A percentile compares a stretch with the other conserved stretches of the same genome.
phyloP scores from a whole-genome alignment of 1,140 invertebrate species.

The Zaprionus taronus region DNA sequence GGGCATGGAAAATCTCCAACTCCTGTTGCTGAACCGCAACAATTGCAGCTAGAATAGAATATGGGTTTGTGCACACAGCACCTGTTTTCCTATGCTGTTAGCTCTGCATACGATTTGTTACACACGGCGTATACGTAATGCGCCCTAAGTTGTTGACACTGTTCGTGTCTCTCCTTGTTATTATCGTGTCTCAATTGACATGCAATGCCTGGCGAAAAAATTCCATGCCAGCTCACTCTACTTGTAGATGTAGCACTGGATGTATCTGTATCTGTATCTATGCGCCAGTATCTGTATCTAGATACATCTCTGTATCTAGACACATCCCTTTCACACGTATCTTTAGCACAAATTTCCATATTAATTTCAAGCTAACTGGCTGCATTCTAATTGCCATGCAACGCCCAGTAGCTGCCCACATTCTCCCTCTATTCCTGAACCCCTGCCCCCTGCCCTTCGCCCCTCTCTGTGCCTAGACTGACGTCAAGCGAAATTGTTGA shows the following conservation, averaged over 20 bases:
- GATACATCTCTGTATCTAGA: neutral
- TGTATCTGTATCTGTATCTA: slow-evolving; percentile 1
- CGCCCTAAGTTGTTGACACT: slow-evolving; percentile 17
- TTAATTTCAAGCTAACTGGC: slow-evolving; percentile 27
- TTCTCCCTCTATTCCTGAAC: neutral
- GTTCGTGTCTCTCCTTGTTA: slow-evolving; percentile 30
- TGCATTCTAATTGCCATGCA: slow-evolving; percentile 62
- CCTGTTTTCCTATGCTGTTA: slow-evolving; percentile 25
- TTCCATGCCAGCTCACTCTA: slow-evolving; percentile 25
- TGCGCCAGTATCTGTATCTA: neutral
- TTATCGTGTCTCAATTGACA: slow-evolving; percentile 37
- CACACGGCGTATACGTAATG: slow-evolving; percentile 73
- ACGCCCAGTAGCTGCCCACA: slow-evolving; percentile 22
- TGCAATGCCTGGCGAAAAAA: slow-evolving; percentile 27
- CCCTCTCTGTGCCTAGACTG: slow-evolving; percentile 8
- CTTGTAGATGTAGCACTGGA: neutral
- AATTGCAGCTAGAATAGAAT: neutral
- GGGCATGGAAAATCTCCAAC: slow-evolving; percentile 28
- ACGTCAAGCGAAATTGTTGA: slow-evolving; percentile 59
- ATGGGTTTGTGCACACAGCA: neutral
- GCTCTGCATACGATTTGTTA: slow-evolving; percentile 41
- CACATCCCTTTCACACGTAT: neutral
- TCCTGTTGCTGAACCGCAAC: neutral
- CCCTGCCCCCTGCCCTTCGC: neutral
- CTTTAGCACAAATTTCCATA: slow-evolving; percentile 32